Conservation (phyloP, 2,113 vertebrate species). For the Lonchura striata region DNA sequence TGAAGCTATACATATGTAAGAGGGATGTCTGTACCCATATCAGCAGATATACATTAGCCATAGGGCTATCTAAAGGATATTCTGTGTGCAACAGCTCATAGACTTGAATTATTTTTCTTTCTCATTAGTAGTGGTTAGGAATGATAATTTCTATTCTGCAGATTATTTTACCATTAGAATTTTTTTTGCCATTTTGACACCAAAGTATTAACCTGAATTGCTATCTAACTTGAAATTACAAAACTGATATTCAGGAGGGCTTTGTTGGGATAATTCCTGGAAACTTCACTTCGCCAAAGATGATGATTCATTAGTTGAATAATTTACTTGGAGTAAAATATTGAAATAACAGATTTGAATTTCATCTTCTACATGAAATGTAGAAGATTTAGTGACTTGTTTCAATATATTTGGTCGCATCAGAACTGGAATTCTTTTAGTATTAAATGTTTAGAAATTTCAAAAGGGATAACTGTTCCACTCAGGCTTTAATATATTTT, state of each 20-base stretch:
- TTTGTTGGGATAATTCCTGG: neutral
- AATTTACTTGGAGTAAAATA: neutral
- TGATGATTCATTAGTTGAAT: neutral
- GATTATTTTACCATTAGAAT: neutral
- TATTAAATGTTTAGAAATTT: neutral
- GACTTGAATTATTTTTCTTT: neutral
- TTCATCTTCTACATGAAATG: neutral
- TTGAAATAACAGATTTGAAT: neutral
- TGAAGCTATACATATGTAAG: neutral
- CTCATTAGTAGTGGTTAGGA: neutral
- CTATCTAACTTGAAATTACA: neutral
- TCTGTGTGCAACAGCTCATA: neutral
- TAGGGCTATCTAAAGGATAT: neutral
- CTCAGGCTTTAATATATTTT: neutral
- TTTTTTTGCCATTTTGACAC: neutral
- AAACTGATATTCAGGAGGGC: neutral
- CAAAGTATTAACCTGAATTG: neutral
- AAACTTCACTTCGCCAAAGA: neutral
- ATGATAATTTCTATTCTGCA: neutral
- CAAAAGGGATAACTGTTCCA: neutral
- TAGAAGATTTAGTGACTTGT: neutral
- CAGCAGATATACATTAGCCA: neutral
- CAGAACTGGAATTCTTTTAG: neutral
- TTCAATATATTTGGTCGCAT: neutral
- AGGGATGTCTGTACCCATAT: neutral